Base-by-base conservation (phyloP, 1,140 invertebrate species). In the Oscheius sp. region DNA sequence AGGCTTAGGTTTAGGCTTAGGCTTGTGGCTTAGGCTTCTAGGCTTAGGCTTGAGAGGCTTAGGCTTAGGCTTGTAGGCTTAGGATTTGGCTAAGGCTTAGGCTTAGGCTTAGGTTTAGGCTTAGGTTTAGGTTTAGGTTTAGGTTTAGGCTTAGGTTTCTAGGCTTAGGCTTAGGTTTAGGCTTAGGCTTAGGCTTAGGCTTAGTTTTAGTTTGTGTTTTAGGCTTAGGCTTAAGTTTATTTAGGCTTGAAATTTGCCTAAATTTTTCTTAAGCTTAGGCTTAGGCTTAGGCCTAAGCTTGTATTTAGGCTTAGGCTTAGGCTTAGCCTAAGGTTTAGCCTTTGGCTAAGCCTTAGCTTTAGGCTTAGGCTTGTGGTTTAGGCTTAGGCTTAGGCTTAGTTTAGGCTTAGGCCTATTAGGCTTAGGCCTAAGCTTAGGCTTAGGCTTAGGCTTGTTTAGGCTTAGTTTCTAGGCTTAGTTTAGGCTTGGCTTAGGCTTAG, bases 1-100 rank as follows among this genome's bases (percentile, higher is more conserved):
- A 67, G 64, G 45, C 64, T 67, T 67, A 52, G 64, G 64, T 38
- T 67, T 67, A 67, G 64, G 64, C 64, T 67, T 67, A 52, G 64
- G 61, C 61, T 45, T 55, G n/a, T n/a, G n/a, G 62, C 62, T 65
- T 65, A 65, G 62, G 62, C 29, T 65, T 36, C 35, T 7, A 23
- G 62, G 32, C 35, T 65, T 65, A 65, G 62, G 29, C 62, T 36
- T 65, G n/a, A 18, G 35, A 36, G 61, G 29, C 35, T 55, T 67
- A 55, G 64, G 64, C 64, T 67, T 67, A 67, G 64, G 36, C 35
- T 67, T 52, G 42, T n/a, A 36, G 62, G 32, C 46, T 65, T 36
- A 55, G 64, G 36, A 20, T 67, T 45, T 59, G 64, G 36, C 45
- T 67, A 20, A 55, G 64, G 36, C 45, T 67, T 52, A 55, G 64